Base-by-base conservation (phyloP, 2,888 invertebrate species). In the Ganaspis brasiliensis region DNA sequence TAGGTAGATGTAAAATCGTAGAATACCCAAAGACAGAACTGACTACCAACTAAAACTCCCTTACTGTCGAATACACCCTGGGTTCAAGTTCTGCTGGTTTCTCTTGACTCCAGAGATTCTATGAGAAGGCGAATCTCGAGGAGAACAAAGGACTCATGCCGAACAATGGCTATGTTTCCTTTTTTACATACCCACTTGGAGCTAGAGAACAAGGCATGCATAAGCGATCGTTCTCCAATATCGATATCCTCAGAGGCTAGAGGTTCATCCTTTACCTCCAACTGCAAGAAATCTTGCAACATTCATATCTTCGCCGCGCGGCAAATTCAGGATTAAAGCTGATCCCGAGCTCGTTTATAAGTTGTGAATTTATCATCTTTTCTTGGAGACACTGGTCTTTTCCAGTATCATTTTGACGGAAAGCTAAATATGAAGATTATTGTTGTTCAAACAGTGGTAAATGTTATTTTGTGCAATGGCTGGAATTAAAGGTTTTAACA, bases 71-170 rank as follows among this genome's bases (percentile, higher is more conserved):
- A 67, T 45, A 40, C 19, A 63, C 37, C 19, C 45, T 19, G 67
- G 45, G 45, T 67, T 45, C 45, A 45, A 45, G 24, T 49, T 45
- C n/a, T 45, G 3, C 45, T 45, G 24, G 45, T 45, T 67, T 45
- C 40, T 63, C 40, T 63, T 24, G 24, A 67, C 40, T 67, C 45
- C 45, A 26, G 40, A 67, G 67, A 45, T 45, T 67, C 45, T 40
- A 67, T 26, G 67, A 67, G 67, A 45, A 67, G 67, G 45, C 67
- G 67, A 67, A 67, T 67, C 67, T 67, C 67, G 67, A 45, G 10
- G n/a, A 67, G 67, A 67, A 67, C 67, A 45, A 67, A 67, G 45
- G 67, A 67, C 67, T 67, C 67, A 45, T 67, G 67, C 67, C 45
- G 67, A 67, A 67, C 67, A 67, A 67, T 67, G 45, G 67, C 24